Evolutionary conservation across 2,113 vertebrate species (phyloP).

Genomic region (Gambusia holbrooki): DNA sequence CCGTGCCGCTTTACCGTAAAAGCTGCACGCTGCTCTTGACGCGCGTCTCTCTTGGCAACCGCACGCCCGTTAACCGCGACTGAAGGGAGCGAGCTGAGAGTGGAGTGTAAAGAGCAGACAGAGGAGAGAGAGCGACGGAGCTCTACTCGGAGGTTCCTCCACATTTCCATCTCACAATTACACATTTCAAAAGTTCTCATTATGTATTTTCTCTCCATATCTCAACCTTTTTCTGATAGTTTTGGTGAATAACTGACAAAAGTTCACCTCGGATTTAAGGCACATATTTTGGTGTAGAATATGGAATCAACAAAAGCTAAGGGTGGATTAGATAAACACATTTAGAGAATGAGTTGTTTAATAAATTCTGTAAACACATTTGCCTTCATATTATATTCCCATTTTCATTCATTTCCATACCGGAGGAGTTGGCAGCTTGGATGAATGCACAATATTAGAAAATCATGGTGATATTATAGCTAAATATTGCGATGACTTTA

Average conservation of each 20-base stretch:
- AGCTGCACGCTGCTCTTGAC: slow-evolving; percentile 19
- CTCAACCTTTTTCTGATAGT: not conserved
- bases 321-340: too few relatives aligned
- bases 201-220: not conserved
- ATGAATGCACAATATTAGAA: not conserved
- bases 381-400: too few relatives aligned
- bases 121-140: slow-evolving; percentile 23
- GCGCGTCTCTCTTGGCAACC: slow-evolving; percentile 90
- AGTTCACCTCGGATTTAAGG: too few relatives aligned
- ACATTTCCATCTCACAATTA: not conserved
- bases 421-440: too few relatives aligned
- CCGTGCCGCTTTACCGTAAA: slow-evolving; percentile 52
- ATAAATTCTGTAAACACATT: too few relatives aligned
- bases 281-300: too few relatives aligned
- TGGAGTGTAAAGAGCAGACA: slow-evolving; percentile 20
- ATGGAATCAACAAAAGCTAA: too few relatives aligned
- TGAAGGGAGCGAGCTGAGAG: slow-evolving; percentile 38
- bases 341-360: too few relatives aligned
- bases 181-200: not conserved
- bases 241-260: too few relatives aligned
- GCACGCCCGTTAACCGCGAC: slow-evolving; percentile 74
- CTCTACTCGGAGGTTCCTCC: slow-evolving; percentile 15
- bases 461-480: not conserved
- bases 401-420: too few relatives aligned
- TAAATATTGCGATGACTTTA: not conserved